phyloP scores from a whole-genome alignment of 2,113 vertebrate genomes.

The Antennarius striatus region DNA sequence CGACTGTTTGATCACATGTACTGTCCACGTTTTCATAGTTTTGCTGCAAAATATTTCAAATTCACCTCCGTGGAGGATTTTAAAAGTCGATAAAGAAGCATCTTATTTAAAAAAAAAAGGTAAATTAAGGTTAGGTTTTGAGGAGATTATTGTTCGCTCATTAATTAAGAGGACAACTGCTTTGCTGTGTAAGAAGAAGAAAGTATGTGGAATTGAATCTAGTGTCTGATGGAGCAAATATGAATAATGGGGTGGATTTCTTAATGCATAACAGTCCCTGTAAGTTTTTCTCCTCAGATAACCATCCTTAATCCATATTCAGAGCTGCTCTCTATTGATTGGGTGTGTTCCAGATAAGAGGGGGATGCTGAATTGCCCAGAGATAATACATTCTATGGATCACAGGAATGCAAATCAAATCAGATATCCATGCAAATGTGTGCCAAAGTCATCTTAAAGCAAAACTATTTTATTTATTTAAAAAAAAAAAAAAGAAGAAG shows the following conservation, averaged over 20 bases:
- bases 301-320: constrained; percentile 75
- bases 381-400: constrained; percentile 76
- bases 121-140: constrained; percentile 25
- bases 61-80: too few species aligned
- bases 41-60: too few species aligned
- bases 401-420: constrained; percentile 77
- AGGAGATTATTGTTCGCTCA: not conserved
- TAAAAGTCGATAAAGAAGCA: too few species aligned
- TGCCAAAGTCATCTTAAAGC: constrained; percentile 69
- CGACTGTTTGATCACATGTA: constrained; percentile 8
- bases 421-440: constrained; percentile 74
- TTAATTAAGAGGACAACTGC: not conserved
- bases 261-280: constrained; percentile 34
- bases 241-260: constrained; percentile 34
- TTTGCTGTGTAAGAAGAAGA: too few species aligned
- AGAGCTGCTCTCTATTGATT: constrained; percentile 74
- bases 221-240: constrained; percentile 28
- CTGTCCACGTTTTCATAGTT: too few species aligned
- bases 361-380: constrained; percentile 67
- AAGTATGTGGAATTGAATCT: not conserved
- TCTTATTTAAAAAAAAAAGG: not conserved
- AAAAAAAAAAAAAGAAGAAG: constrained; percentile 4
- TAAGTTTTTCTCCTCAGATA: constrained; percentile 54
- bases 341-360: constrained; percentile 72
- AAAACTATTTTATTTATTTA: constrained; percentile 62